Conservation (phyloP, 2,113 vertebrate species). For the Leuciscus idus region DNA sequence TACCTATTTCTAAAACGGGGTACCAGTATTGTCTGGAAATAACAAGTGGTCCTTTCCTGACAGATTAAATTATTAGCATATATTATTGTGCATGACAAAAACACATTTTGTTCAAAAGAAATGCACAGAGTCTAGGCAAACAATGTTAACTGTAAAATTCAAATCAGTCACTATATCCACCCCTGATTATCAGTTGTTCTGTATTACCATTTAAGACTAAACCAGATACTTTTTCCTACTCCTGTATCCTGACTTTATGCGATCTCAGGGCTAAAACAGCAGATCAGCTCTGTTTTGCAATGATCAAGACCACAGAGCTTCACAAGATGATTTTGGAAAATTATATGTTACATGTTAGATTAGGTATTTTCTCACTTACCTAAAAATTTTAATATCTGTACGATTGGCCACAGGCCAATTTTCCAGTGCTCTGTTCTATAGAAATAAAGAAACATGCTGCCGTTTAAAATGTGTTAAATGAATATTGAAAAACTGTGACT, state of each 20-base stretch:
- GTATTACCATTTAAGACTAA: too few species aligned
- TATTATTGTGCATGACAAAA: neutral
- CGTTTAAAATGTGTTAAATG: neutral
- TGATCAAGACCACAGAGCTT: neutral
- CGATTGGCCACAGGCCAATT: constrained; percentile 28
- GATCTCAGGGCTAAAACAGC: neutral
- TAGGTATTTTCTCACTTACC: constrained; percentile 13
- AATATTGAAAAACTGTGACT: neutral
- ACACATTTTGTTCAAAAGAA: neutral
- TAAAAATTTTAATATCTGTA: constrained; percentile 39
- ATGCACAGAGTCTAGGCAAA: neutral
- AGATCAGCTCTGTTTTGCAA: neutral
- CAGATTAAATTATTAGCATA: neutral
- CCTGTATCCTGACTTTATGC: neutral
- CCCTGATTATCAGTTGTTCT: too few species aligned
- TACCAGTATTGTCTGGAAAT: constrained; percentile 52
- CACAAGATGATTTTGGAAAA: neutral
- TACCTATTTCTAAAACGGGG: constrained; percentile 41
- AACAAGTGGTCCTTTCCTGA: constrained; percentile 42
- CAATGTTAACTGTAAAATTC: neutral
- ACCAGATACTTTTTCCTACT: too few species aligned
- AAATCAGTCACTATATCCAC: neutral
- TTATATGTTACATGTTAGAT: neutral
- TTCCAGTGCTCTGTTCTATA: constrained; percentile 18
- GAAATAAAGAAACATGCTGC: neutral